These are phyloP conservation scores for Helleia helle DNA, from an alignment of 2,888 invertebrate species.

Conservation along the genomic window DNA sequence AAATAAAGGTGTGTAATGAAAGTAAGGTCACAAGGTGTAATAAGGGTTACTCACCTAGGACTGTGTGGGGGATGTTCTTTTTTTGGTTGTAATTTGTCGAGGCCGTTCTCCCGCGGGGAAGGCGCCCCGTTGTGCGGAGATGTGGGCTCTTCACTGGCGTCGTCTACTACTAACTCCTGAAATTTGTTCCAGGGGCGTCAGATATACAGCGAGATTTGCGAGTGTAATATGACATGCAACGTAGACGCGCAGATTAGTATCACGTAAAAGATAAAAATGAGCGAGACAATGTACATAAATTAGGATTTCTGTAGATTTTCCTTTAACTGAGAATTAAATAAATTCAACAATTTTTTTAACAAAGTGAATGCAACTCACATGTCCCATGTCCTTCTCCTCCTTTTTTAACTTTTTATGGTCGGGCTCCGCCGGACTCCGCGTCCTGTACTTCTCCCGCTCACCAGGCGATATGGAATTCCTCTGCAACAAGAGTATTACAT, in stretches of 20 bases:
- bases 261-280: no score
- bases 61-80: constrained; percentile 85
- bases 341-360: not conserved
- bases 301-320: no score
- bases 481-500: constrained; percentile 77
- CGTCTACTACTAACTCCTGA: constrained; percentile 95
- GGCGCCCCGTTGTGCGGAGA: constrained; percentile 91
- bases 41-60: constrained; percentile 65
- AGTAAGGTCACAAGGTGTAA: no score
- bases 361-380: constrained; percentile 74
- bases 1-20: no score
- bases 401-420: constrained; percentile 84
- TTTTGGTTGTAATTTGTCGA: constrained; percentile 84
- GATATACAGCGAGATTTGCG: no score
- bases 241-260: no score
- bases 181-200: constrained; percentile 46
- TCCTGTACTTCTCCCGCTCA: constrained; percentile 87
- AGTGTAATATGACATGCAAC: no score
- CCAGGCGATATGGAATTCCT: constrained; percentile 90
- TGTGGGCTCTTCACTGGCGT: constrained; percentile 91
- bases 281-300: no score
- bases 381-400: constrained; percentile 87
- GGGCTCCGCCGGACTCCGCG: constrained; percentile 83
- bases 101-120: constrained; percentile 90
- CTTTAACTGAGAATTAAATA: no score